Evolutionary conservation across 92 coral and sea anemone species (phyloP).

Genomic region (Porites lobata): DNA sequence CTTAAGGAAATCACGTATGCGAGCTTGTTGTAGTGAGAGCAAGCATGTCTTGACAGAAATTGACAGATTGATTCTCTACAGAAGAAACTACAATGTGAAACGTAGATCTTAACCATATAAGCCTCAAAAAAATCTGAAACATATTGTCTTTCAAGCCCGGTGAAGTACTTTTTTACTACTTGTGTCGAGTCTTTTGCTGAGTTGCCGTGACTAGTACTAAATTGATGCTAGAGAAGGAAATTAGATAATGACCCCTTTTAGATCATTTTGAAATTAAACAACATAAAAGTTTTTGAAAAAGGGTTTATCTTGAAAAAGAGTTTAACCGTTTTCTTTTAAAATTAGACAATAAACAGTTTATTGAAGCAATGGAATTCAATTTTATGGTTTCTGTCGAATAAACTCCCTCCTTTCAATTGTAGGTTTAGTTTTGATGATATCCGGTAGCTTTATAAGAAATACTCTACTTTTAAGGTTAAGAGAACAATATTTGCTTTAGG

Average conservation of each 20-base stretch:
- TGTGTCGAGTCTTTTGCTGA: neutral
- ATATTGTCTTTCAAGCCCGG: neutral
- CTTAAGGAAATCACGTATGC: conserved; percentile 14
- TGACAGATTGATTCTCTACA: neutral
- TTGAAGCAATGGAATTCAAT: conserved; percentile 3
- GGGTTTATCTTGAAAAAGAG: neutral
- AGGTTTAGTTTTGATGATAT: conserved; percentile 43
- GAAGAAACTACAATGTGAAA: neutral
- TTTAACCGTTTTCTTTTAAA: neutral
- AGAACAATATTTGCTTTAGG: conserved; percentile 38
- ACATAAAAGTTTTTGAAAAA: neutral
- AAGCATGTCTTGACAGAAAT: neutral
- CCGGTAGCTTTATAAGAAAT: conserved; percentile 46
- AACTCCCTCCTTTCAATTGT: neutral
- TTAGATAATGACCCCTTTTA: conserved; percentile 11
- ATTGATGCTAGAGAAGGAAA: neutral
- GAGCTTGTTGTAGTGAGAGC: neutral
- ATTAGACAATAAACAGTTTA: neutral
- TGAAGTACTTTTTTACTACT: neutral
- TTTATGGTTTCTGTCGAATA: conserved; percentile 16
- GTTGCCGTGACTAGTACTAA: conserved; percentile 26
- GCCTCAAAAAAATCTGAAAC: neutral
- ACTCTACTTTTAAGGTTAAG: conserved; percentile 32
- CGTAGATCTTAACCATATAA: neutral
- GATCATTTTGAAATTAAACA: neutral